Evolutionary conservation across 2,888 invertebrate species (phyloP).

Genomic region (Prenolepis imparis): DNA sequence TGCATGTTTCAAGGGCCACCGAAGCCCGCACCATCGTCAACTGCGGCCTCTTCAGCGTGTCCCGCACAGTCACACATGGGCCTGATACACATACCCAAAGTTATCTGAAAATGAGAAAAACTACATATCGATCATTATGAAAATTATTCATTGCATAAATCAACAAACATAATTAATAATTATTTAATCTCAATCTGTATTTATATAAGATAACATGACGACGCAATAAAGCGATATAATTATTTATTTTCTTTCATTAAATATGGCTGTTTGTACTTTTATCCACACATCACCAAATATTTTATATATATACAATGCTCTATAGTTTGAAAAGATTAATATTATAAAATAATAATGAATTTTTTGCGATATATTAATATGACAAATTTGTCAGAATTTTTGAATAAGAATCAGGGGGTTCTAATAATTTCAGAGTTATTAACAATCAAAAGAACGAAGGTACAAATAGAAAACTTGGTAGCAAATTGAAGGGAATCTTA

Average conservation of each 20-base stretch:
- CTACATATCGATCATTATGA: not conserved
- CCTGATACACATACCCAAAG: conserved; percentile 71
- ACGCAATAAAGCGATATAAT: conserved; percentile 70
- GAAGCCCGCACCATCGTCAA: conserved; percentile 80
- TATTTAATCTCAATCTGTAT: conserved; percentile 59
- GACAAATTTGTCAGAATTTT: not conserved
- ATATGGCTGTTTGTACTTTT: not conserved
- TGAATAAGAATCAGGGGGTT: not conserved
- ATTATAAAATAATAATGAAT: not conserved
- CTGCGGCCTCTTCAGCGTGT: conserved; percentile 71
- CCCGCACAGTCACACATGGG: conserved; percentile 75
- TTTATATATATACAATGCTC: not conserved
- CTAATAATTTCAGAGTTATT: not conserved
- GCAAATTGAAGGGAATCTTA: not conserved
- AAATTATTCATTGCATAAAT: not conserved
- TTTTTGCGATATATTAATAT: not conserved
- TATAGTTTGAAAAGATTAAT: not conserved
- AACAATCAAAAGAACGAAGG: not conserved
- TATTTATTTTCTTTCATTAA: conserved; percentile 76
- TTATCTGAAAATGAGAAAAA: conserved; percentile 65
- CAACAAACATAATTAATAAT: conserved; percentile 70
- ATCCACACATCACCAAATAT: not conserved
- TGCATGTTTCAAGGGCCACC: conserved; percentile 83
- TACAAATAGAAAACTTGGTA: too few relatives aligned
- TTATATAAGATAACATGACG: conserved; percentile 62